Evolutionary conservation across 2,888 invertebrate genomes (phyloP), one percentile per base, ranked within the genome.

Genomic region (Synergus gifuensis): DNA sequence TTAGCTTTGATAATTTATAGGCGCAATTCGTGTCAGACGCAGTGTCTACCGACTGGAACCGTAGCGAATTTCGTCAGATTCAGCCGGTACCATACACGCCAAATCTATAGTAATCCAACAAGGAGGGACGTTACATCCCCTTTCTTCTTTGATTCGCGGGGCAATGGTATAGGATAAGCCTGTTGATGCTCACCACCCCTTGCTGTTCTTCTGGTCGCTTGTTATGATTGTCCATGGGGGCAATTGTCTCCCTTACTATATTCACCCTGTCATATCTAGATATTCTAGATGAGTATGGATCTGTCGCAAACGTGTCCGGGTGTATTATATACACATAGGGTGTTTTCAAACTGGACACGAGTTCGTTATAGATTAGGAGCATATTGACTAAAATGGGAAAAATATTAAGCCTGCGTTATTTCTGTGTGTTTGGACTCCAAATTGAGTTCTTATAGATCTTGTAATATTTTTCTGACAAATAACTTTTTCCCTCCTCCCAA

Each of bases 1-100:
- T 90, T 89, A 88, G 87, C 86, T 87, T 84, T 86, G 88, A 89
- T 91, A 91, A 92, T 92, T 91, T 92, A 92, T 92, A 91, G 91
- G 83, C 87, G 82, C 89, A 87, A 91, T 91, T 91, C 88, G 90
- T 85, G 84, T 78, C 88, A 88, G 89, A 85, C 85, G 83, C 81
- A 81, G 82, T 85, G 78, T 83, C 84, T 81, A 82, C 85, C 85
- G 84, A 83, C 80, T 84, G 81, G 78, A 78, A 81, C 88, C 90
- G 89, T 90, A 81, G 86, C 90, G 88, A 91, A 91, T 91, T 89
- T 87, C 86, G 82, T 82, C 83, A 84, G 79, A 81, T 83, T 82
- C 77, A 78, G 78, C 49, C 46, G 18, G 46, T 69, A 46, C 46
- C 36, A n/a, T 69, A 22, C 49, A 46, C 3, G 46, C 49, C 9